Percentiles rank a stretch among this genome's conserved stretches.
These are phyloP conservation scores for Allygus modestus DNA, from an alignment of 2,888 invertebrate genomes.

Conservation along the genomic window DNA sequence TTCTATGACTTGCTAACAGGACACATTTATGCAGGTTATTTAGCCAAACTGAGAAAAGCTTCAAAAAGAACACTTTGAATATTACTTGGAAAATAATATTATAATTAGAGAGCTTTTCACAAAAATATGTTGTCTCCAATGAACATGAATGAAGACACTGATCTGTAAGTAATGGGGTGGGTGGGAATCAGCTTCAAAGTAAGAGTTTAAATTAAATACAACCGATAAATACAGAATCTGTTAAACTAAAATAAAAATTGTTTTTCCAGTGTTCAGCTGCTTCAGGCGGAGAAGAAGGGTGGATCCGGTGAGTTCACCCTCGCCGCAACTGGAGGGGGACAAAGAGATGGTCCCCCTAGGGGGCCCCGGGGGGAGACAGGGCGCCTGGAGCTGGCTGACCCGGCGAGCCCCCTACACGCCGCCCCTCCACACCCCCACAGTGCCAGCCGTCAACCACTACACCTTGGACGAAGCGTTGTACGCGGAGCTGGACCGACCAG, in stretches of 20 bases:
- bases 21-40: too few relatives aligned
- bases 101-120: too few relatives aligned
- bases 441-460: slow-evolving; percentile 81
- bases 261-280: slow-evolving; percentile 50
- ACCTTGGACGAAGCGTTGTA: slow-evolving; percentile 85
- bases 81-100: too few relatives aligned
- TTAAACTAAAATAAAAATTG: neutral
- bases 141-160: too few relatives aligned
- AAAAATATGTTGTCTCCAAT: too few relatives aligned
- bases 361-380: slow-evolving; percentile 60
- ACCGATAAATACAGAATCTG: too few relatives aligned
- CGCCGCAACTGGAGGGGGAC: slow-evolving; percentile 59
- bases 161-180: too few relatives aligned
- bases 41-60: too few relatives aligned
- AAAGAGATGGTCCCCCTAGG: slow-evolving; percentile 60
- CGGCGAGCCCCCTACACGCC: slow-evolving; percentile 73
- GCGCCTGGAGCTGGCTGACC: slow-evolving; percentile 69
- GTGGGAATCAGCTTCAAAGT: too few relatives aligned
- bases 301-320: slow-evolving; percentile 7
- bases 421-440: slow-evolving; percentile 73
- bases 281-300: slow-evolving; percentile 60
- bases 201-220: too few relatives aligned
- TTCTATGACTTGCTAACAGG: too few relatives aligned
- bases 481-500: slow-evolving; percentile 84
- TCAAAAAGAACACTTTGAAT: too few relatives aligned